Percentiles rank a stretch among this genome's conserved stretches.
These are phyloP conservation scores for Antechinus flavipes DNA, from an alignment of 2,113 vertebrate species.

Conservation along the genomic window DNA sequence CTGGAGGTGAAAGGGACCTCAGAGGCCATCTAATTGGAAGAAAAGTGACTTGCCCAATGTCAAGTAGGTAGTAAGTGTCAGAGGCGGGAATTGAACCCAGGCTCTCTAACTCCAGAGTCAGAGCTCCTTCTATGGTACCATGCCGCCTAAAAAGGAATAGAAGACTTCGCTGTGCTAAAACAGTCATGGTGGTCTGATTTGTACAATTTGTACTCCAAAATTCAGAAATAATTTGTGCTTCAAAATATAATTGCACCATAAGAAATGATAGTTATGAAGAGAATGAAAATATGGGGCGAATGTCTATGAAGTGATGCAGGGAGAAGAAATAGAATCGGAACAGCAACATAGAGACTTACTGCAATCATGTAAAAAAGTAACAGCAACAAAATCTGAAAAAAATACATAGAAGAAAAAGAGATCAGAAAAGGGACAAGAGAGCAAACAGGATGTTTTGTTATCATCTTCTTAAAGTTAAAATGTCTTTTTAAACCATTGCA, in stretches of 20 bases:
- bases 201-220: neutral
- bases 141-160: neutral
- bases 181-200: neutral
- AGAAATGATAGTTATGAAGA: neutral
- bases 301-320: neutral
- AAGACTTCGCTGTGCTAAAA: neutral
- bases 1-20: neutral
- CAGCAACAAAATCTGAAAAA: neutral
- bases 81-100: neutral
- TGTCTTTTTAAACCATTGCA: neutral
- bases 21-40: neutral
- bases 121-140: neutral
- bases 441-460: neutral
- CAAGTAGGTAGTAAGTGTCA: neutral
- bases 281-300: conserved; percentile 1
- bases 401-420: conserved; percentile 3
- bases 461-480: neutral
- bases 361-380: conserved; percentile 6
- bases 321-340: neutral
- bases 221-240: neutral
- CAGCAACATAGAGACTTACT: conserved; percentile 1
- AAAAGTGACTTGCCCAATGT: neutral
- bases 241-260: neutral
- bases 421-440: neutral
- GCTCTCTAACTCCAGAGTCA: neutral